Base-by-base conservation (phyloP, 1,140 invertebrate genomes). In the Drosophila azteca region DNA sequence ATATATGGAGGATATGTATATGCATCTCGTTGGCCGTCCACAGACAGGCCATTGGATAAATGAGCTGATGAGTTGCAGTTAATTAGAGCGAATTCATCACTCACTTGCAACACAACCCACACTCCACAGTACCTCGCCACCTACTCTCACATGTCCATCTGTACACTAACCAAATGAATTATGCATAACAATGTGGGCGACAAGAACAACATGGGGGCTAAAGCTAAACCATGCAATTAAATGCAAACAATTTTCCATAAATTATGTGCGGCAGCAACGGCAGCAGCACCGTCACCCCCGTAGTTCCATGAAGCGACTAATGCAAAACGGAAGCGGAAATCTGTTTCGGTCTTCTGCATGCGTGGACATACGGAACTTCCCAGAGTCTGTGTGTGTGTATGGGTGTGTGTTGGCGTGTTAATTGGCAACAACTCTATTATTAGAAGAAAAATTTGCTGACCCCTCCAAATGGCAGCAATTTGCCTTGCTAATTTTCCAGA, bases 201-300 rank as follows among this genome's bases (percentile, higher is more conserved):
- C 61, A 77, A 58, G 51, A 49, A 63, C 63, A 73, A 24, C 57
- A 60, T 8, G 43, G 39, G 39, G 29, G 31, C 24, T 26, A 26
- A 26, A 45, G 57, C 46, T 57, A 61, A 61, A 69, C 45, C 69
- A 76, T 82, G 63, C 75, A 88, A 88, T 85, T 82, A 88, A 85
- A 85, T 83, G 74, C 83, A 87, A 87, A 89, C 79, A 87, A 88
- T 88, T 87, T 88, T 79, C 62, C 69, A 87, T 87, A 88, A 88
- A 83, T 88, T 88, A 83, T 87, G 82, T 76, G 79, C 49, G 69
- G 60, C 64, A 24, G 62, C 46, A 49, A 74, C 61, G 57, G 24
- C 24, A 24, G 24, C 24, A 26, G 24, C 24, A 31, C 2, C 31
- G 31, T 43, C 60, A 66, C 73, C 73, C 68, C 62, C 9, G 66